A percentile compares a stretch with the other conserved stretches of the same genome.
Conservation (phyloP, 2,113 vertebrate genomes). For the Noctilio leporinus region DNA sequence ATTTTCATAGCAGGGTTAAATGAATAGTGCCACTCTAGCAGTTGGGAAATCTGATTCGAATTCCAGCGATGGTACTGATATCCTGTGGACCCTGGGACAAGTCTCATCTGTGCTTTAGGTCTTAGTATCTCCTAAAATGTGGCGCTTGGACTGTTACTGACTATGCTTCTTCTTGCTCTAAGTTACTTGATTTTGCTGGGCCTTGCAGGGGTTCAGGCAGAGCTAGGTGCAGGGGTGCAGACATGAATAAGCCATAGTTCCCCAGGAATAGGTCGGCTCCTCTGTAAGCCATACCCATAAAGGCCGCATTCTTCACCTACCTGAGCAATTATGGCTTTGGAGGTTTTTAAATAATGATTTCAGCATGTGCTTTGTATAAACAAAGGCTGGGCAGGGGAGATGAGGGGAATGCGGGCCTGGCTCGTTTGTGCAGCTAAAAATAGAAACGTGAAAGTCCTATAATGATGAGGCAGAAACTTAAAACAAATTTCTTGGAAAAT, state of each 20-base stretch:
- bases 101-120: background rate
- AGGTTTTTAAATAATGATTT: constrained; percentile 80
- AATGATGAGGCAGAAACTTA: constrained; percentile 67
- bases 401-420: constrained; percentile 32
- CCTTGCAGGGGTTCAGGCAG: background rate
- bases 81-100: background rate
- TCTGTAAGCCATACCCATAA: constrained; percentile 72
- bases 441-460: constrained; percentile 50
- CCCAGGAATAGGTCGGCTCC: background rate
- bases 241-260: constrained; percentile 36
- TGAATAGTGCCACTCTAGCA: accelerated
- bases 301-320: constrained; percentile 80
- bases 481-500: constrained; percentile 71
- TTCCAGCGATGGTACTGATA: background rate
- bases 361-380: constrained; percentile 82
- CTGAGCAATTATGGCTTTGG: constrained; percentile 76
- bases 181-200: background rate
- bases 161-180: background rate
- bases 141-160: background rate
- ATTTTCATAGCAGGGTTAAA: background rate
- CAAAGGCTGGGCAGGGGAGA: constrained; percentile 64
- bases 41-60: background rate
- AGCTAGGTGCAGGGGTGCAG: background rate
- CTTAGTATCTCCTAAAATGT: background rate
- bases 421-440: constrained; percentile 38